Base-by-base conservation (phyloP, 2,888 invertebrate genomes). In the Bhutanitis thaidina region DNA sequence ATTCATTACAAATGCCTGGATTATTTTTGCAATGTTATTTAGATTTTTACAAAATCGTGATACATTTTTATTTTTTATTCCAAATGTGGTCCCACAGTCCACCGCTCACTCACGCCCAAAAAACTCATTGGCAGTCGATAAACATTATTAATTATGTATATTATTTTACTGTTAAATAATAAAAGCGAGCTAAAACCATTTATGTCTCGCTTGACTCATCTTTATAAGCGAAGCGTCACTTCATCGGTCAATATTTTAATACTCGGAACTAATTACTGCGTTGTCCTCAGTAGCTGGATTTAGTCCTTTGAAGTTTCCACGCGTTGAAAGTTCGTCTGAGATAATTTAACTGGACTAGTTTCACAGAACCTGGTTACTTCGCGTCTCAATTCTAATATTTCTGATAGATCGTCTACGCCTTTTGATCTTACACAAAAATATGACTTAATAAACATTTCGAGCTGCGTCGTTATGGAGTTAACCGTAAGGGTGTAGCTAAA, bases 271-370 rank as follows among this genome's bases (percentile, higher is more conserved):
- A 55, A 59, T 63, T 65, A 62, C 64, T 60, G 53, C 60, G 54
- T 38, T 52, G 53, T 52, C 55, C 58, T 9, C 43, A 7, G 16
- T n/a, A 35, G 40, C 36, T 41, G 39, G 8, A 16, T 49, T 45
- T 30, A 43, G 46, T 53, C 57, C 74, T 80, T 80, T 79, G 79
- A 80, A 64, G 74, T 51, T 71, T 54, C 51, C 51, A 44, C 58
- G 53, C 59, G 69, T 63, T 60, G 64, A 65, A 65, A 65, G 61
- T 65, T 59, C 64, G 68, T 71, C 72, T 62, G 61, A 66, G 63
- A 71, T 77, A 72, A 77, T 77, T 72, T 64, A 65, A 74, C 74
- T 65, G 61, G 61, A 54, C 58, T 47, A 49, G 52, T 53, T 49
- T 40, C 52, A 44, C 47, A 54, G 55, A 58, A 56, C 49, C 47